Base-by-base conservation (phyloP, 2,797 vertebrate genomes). In the Coregonus sp. region DNA sequence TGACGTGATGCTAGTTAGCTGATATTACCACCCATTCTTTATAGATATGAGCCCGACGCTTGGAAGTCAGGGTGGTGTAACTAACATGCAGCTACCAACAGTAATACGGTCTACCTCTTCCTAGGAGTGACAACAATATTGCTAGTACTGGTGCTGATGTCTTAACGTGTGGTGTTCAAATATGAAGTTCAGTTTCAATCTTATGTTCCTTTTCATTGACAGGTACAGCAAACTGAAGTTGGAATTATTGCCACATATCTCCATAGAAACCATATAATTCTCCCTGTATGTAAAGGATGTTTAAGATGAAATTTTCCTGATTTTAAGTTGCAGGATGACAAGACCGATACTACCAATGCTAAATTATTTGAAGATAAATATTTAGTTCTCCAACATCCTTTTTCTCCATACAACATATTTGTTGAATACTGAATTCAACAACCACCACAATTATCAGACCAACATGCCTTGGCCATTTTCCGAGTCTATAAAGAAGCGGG, bases 391-490 rank as follows among this genome's bases (percentile, higher is more conserved):
- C 16, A 52, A 9, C 51, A 12, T 33, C 51, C 25, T 47, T 47
- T 47, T 47, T 47, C 5, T 74, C 40, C 75, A 82, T 77, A 25
- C 59, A 79, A 73, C 77, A 74, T 75, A 85, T 77, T 63, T 47
- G 25, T 18, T 31, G 25, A 56, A 79, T 75, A 18, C 78, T 78
- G 50, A 86, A 52, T 68, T 78, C 68, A 31, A 76, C 18, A 83
- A 47, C 3, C 76, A 16, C 40, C 6, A 50, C 25, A 40, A 12
- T 65, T 25, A 51, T 35, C 33, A 68, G 14, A 68, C 82, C 85
- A 90, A 89, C 89, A 99, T 99, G 98, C 98, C 98, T 70, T 98
- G 98, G 98, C 97, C 98, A 54, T 99, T 99, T 89, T 99, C 98
- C 0, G 98, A 99, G 87, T 99, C 98, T 75, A 99, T 99, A 90